Base-by-base conservation (phyloP, 2,113 vertebrate species). In the Caranx ignobilis region DNA sequence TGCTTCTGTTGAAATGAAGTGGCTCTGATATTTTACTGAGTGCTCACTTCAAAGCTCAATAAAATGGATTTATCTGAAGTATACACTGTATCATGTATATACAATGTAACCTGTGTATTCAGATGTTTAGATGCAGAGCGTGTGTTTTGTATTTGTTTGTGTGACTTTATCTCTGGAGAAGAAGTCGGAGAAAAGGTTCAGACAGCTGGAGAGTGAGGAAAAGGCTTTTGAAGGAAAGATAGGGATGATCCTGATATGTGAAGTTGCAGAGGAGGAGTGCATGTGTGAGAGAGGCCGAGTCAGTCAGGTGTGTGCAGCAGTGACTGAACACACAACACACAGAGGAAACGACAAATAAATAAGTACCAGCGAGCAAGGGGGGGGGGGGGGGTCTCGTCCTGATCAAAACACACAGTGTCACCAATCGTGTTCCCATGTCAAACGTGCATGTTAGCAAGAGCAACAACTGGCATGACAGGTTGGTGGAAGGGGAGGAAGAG, bases 401-500 rank as follows among this genome's bases (percentile, higher is more conserved):
- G 65, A 87, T 87, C 75, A 77, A 69, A 85, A 82, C 71, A 79
- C 87, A 78, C 77, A 57, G 82, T 65, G 73, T 89, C 83, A 86
- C 76, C 81, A 5, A 75, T 63, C 67, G 2, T 16, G 64, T 66
- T 74, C 60, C 67, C 56, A 48, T 82, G 86, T 91, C 82, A 85
- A 78, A 82, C 75, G 85, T 77, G 68, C 82, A 65, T 83, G 90
- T 86, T 82, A 83, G 85, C 78, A 81, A 81, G 89, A 87, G 87
- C 89, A 94, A 92, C 91, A 94, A 89, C 91, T 92, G 90, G 83
- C 88, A 57, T 32, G 90, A 82, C 90, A 94, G 92, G 91, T 90
- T 93, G 89, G 76, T 86, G 73, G 26, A 26, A 26, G 26, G 68
- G 64, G 84, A 75, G 85, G 82, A 77, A 77, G 66, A 34, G 79